Evolutionary conservation across 1,140 invertebrate species (phyloP), one percentile per base, ranked within the genome.

Genomic region (Aphelenchoides fujianensis): DNA sequence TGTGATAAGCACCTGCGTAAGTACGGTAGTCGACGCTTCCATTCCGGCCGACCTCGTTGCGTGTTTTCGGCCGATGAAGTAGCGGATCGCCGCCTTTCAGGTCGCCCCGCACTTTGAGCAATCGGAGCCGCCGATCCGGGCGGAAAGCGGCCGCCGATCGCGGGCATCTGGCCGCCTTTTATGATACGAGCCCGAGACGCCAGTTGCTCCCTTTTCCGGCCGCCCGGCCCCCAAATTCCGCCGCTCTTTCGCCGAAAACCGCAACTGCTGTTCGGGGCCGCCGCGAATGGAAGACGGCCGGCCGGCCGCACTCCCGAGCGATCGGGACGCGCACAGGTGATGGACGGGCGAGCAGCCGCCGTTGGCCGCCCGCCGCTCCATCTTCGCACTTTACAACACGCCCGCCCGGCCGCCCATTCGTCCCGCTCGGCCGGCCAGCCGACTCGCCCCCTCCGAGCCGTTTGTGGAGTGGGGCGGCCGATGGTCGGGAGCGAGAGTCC

Each of bases 131-230:
- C 41, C 41, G 41, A 48, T 48, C n/a, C n/a, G n/a, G n/a, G n/a
- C n/a, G n/a, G n/a, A n/a, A n/a, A n/a, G n/a, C n/a, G n/a, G n/a
- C n/a, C n/a, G n/a, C n/a, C n/a, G n/a, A n/a, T n/a, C n/a, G n/a
- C n/a, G 41, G 23, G 41, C 41, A 48, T 48, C 12, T 48, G 41
- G 41, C 41, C 41, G 41, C 12, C 55, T 59, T 59, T 59, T 59
- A 59, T 59, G 55, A 59, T 59, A 59, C 5, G 19, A 19, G n/a
- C 55, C 5, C 12, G 34, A 59, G 23, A 32, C 55, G 55, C 55
- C 55, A 59, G 55, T 59, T 59, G 55, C 55, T 59, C 5, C 55
- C 41, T 48, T 48, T 48, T 59, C 55, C 5, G 55, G 55, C 23
- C 34, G 28, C 23, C n/a, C n/a, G n/a, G n/a, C n/a, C 5, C 34